These are phyloP conservation scores for Typhlichthys eigenmanni DNA, from an alignment of 2,797 vertebrate species.

Conservation along the genomic window DNA sequence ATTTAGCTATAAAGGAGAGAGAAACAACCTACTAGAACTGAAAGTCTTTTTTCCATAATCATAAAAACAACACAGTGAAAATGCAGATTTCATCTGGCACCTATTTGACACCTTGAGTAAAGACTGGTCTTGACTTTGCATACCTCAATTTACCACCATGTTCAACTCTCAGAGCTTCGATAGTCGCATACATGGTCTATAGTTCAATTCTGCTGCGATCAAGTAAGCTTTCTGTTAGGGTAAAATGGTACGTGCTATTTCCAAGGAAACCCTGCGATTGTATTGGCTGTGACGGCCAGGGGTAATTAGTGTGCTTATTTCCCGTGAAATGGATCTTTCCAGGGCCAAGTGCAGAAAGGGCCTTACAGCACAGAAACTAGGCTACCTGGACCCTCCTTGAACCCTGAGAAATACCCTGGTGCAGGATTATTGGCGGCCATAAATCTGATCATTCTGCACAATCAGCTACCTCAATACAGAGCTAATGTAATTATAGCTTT, in stretches of 20 bases:
- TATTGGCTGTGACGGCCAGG: background rate
- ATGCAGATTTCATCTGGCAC: conserved; percentile 11
- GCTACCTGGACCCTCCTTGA: conserved; percentile 23
- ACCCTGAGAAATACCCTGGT: conserved; percentile 6
- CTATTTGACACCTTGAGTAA: conserved; percentile 1
- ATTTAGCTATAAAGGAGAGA: no score
- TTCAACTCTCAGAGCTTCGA: background rate
- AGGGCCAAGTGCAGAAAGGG: conserved; percentile 6
- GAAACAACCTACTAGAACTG: no score
- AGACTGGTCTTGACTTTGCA: background rate
- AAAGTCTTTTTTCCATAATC: no score
- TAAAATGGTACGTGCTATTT: background rate
- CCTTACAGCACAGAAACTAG: background rate
- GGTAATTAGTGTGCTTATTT: conserved; percentile 42
- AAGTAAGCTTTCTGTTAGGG: background rate
- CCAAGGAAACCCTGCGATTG: conserved; percentile 4
- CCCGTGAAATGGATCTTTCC: conserved; percentile 34
- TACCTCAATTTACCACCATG: background rate
- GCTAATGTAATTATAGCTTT: background rate
- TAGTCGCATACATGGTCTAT: no score
- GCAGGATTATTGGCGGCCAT: background rate
- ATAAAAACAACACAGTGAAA: background rate
- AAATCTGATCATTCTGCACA: conserved; percentile 6
- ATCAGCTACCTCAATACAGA: background rate
- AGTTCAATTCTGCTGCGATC: conserved; percentile 4